phyloP scores from a whole-genome alignment of 2,888 invertebrate species.

The Eumacrocentrus americanus region DNA sequence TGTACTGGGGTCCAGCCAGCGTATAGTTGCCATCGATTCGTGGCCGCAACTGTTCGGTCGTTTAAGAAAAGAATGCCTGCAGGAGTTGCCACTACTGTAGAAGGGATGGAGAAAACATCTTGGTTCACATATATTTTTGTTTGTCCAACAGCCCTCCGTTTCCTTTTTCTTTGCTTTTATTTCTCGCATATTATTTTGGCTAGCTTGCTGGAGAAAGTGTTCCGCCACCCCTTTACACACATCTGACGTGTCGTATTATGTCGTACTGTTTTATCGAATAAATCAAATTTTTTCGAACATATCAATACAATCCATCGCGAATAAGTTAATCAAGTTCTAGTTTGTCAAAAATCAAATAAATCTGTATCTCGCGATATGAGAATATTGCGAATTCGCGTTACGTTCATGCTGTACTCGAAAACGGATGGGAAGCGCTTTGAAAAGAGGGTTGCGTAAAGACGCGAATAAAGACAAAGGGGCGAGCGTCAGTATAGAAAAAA shows the following conservation, averaged over 20 bases:
- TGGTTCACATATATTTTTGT: conserved; percentile 57
- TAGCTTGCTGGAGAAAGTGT: conserved; percentile 37
- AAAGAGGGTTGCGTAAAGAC: conserved; percentile 10
- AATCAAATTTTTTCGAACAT: no score
- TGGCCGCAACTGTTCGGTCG: conserved; percentile 61
- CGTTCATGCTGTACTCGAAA: background rate
- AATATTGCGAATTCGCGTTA: no score
- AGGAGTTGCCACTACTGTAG: conserved; percentile 39
- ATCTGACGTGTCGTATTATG: conserved; percentile 44
- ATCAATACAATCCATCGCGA: no score
- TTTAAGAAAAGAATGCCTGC: conserved; percentile 58
- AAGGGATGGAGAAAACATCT: conserved; percentile 52
- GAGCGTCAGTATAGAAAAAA: conserved; percentile 21
- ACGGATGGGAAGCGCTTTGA: background rate
- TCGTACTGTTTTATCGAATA: conserved; percentile 1
- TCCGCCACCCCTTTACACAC: conserved; percentile 48
- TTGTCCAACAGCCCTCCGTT: conserved; percentile 56
- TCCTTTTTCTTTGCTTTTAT: background rate
- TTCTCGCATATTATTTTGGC: background rate
- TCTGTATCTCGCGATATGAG: no score
- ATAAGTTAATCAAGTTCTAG: no score
- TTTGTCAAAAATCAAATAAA: background rate
- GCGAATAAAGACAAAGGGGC: conserved; percentile 23
- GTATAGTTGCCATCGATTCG: conserved; percentile 62
- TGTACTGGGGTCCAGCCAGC: conserved; percentile 59